Evolutionary conservation across 2,113 vertebrate genomes (phyloP), one percentile per base, ranked within the genome.

Genomic region (Panurus biarmicus): DNA sequence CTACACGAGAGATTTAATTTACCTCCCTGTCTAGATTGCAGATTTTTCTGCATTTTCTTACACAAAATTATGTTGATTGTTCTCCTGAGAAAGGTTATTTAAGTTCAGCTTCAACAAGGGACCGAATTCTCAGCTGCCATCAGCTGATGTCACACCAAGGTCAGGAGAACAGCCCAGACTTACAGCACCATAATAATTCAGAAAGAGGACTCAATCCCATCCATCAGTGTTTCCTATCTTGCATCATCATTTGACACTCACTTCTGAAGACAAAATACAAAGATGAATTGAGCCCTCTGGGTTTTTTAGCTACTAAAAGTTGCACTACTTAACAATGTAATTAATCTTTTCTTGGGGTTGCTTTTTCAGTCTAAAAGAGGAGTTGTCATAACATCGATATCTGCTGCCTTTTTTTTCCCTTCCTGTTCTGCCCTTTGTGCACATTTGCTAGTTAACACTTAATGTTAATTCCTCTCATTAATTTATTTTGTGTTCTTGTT

Each of bases 181-280:
- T 71, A 60, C 19, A 36, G n/a, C 61, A n/a, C 69, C 64, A 38
- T 4, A 65, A 85, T 60, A 18, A 38, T 40, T 86, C 87, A 94
- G 57, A 80, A 35, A 19, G 0, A n/a, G 51, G 56, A 60, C 73
- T 78, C 80, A 28, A 14, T 31, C 42, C 48, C 65, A 93, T 86
- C 73, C 72, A 84, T 91, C 87, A 87, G 44, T 20, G 33, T 81
- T 89, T 60, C 26, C 15, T 62, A 86, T 62, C 76, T 86, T 50
- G 69, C 47, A 75, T 47, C 80, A 85, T 93, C 65, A 64, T 74
- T 60, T 93, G 66, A 93, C 89, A 48, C 80, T 91, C 70, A n/a
- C 48, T 81, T 62, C 84, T 91, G 71, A 72, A 89, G 85, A 95
- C 73, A 93, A 92, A 94, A 75, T 60, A 85, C 80, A 56, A 85